phyloP scores from a whole-genome alignment of 2,797 vertebrate species.

The Anabacerthia variegaticeps region DNA sequence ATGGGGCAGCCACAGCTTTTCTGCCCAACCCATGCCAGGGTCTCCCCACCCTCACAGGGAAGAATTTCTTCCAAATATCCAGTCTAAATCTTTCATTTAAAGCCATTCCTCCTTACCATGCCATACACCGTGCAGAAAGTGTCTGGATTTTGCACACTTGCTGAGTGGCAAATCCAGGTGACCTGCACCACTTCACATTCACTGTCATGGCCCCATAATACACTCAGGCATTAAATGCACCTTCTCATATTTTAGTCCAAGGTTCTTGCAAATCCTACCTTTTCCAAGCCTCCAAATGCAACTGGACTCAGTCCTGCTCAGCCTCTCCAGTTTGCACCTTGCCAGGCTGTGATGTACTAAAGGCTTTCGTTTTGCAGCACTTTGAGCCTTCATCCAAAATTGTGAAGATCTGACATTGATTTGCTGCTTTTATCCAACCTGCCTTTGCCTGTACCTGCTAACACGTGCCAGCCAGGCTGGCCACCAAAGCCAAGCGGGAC shows the following conservation, averaged over 20 bases:
- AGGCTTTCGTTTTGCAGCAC: neutral
- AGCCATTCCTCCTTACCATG: neutral
- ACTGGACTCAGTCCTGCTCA: neutral
- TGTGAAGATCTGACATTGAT: neutral
- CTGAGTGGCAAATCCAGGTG: neutral
- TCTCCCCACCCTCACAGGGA: neutral
- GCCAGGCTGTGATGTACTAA: neutral
- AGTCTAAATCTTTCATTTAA: neutral
- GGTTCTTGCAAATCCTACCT: neutral
- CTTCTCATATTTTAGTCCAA: neutral
- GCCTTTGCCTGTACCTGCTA: neutral
- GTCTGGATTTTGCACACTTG: neutral
- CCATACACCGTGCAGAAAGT: neutral
- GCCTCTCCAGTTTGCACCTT: neutral
- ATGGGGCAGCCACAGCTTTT: neutral
- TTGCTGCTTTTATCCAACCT: neutral
- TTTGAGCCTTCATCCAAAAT: fast-evolving
- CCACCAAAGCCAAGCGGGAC: neutral
- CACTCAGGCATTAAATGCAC: neutral
- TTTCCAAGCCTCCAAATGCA: neutral
- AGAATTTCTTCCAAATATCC: neutral
- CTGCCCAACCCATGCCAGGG: neutral
- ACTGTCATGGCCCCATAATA: neutral
- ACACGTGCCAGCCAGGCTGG: neutral
- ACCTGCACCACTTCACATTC: fast-evolving